Conservation (phyloP, 2,888 invertebrate genomes). For the Lithosia quadra region DNA sequence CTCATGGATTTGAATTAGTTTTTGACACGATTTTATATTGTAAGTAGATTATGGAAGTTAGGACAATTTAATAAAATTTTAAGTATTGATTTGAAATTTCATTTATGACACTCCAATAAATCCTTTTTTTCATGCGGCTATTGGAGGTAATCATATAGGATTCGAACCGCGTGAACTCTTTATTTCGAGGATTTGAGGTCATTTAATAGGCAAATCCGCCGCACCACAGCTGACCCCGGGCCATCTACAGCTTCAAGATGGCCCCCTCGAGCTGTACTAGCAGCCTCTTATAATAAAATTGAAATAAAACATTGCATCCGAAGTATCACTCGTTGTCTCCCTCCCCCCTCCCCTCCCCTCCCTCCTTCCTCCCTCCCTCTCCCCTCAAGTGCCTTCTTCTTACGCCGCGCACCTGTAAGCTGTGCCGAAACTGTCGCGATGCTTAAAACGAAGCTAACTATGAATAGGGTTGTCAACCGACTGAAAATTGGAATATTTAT, state of each 20-base stretch:
- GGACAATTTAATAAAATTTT: no score
- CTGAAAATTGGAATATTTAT: neutral
- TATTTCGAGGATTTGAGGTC: no score
- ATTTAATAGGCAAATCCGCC: no score
- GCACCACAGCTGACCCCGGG: neutral
- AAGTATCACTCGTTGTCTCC: neutral
- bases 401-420: conserved; percentile 27
- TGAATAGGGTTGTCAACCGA: conserved; percentile 28
- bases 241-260: no score
- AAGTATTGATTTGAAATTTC: neutral
- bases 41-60: no score
- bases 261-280: neutral
- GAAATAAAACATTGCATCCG: neutral
- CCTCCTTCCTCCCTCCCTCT: no score
- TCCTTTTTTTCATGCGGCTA: no score
- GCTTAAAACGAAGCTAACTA: conserved; percentile 59
- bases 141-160: no score
- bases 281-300: neutral
- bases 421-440: conserved; percentile 55
- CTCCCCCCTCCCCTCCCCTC: no score
- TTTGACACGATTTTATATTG: no score
- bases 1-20: neutral
- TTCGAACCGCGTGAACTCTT: no score
- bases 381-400: neutral
- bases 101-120: neutral